Conservation (phyloP, 2,113 vertebrate genomes). For the Syrrhaptes paradoxus region DNA sequence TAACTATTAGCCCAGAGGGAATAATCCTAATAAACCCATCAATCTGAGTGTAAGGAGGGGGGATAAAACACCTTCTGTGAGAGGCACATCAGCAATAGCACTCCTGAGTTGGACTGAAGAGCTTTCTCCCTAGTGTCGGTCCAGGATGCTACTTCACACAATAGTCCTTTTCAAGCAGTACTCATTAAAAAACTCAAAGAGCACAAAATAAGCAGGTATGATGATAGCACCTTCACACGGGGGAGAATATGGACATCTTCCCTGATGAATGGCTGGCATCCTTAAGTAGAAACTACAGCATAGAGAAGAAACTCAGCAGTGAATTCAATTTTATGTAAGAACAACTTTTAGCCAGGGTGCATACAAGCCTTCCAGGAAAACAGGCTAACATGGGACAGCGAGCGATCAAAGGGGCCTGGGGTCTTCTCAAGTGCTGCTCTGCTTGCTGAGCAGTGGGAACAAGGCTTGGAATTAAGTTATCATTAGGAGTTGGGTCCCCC, state of each 20-base stretch:
- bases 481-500: too few species aligned
- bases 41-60: not conserved
- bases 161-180: not conserved
- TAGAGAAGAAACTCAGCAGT: not conserved
- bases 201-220: not conserved
- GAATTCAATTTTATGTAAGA: not conserved
- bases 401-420: not conserved
- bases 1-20: conserved; percentile 42
- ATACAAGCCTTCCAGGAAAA: not conserved
- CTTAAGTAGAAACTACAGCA: not conserved
- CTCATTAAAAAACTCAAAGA: not conserved
- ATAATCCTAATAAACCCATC: conserved; percentile 38
- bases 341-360: not conserved
- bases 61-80: not conserved
- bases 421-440: not conserved
- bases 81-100: not conserved
- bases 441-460: not conserved
- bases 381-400: not conserved
- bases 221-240: not conserved
- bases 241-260: not conserved
- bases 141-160: not conserved
- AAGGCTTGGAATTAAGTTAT: not conserved
- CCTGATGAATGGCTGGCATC: not conserved
- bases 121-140: not conserved
- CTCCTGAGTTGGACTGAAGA: not conserved